Evolutionary conservation across 2,797 vertebrate species (phyloP), one percentile per base, ranked within the genome.

Genomic region (Enteromius treurensis): DNA sequence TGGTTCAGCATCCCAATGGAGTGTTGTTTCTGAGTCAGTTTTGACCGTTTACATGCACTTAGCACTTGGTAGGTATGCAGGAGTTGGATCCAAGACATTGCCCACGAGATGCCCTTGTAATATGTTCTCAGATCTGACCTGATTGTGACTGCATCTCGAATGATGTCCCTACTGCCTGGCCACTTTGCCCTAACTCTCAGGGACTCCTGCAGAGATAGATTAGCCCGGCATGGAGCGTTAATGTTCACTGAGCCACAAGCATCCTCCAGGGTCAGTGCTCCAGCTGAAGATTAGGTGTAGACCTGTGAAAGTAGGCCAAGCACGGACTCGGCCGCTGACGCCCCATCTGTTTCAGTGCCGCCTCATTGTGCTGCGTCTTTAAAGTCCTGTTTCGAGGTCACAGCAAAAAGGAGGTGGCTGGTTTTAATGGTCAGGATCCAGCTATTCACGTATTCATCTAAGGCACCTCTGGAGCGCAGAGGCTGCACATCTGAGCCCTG

Each of bases 401-500:
- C 21, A 0, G 75, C 17, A 42, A 74, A 87, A 23, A 65, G 80
- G 70, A 77, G 81, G 77, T 14, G 84, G 84, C 64, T 73, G 29
- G 74, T 77, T 85, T 86, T 84, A 87, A 85, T 84, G 77, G 81
- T 78, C 19, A 68, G 82, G 69, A 84, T 85, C 82, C 74, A 80
- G 83, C 84, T 81, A 80, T 86, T 88, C 86, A 79, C 83, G 85
- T 84, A 87, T 88, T 88, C 85, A 86, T 87, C 77, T 58, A 83
- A 86, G 80, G 81, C 83, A 84, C 80, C 77, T 82, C 83, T 83
- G 82, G 84, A 87, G 81, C 75, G 40, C 76, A n/a, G 69, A 73
- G 87, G 88, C 84, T 84, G 86, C 90, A 92, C 89, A 91, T 89
- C 92, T 91, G 91, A 90, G 91, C 91, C 91, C 91, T 94, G 92